Conservation (phyloP, 2,888 invertebrate species). For the Sacculina carcini region DNA sequence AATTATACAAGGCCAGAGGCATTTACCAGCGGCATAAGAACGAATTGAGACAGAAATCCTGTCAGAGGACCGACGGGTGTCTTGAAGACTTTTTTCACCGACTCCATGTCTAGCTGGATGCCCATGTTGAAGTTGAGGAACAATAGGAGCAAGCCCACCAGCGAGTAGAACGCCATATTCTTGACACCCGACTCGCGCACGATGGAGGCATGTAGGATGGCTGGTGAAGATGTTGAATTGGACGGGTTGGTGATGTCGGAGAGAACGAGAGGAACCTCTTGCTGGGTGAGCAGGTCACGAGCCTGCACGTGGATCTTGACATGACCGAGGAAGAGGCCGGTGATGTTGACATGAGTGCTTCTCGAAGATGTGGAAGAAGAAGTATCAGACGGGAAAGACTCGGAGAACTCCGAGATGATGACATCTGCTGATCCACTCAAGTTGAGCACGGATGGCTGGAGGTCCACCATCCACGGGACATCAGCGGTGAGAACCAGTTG, state of each 20-base stretch:
- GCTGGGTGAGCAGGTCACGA: not conserved
- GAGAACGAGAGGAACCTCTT: not conserved
- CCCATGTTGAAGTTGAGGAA: constrained; percentile 23
- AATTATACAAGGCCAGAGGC: too few relatives aligned
- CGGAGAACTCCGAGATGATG: too few relatives aligned
- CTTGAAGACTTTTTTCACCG: constrained; percentile 20
- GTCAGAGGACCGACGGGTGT: constrained; percentile 24
- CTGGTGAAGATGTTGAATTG: too few relatives aligned
- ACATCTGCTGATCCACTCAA: too few relatives aligned
- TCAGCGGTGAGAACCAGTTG: too few relatives aligned
- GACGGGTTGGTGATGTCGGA: too few relatives aligned
- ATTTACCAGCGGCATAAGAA: constrained; percentile 26
- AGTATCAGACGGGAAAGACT: too few relatives aligned
- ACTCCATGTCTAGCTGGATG: constrained; percentile 20
- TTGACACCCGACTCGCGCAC: not conserved
- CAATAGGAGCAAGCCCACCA: constrained; percentile 18
- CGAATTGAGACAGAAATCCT: constrained; percentile 25
- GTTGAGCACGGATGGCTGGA: too few relatives aligned
- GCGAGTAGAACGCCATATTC: constrained; percentile 16
- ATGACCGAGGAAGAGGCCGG: constrained; percentile 7
- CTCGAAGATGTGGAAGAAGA: too few relatives aligned
- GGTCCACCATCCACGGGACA: too few relatives aligned
- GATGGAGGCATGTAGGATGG: not conserved
- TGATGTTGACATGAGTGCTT: too few relatives aligned
- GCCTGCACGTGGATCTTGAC: not conserved